phyloP scores from a whole-genome alignment of 2,113 vertebrate species.

The Accipiter cooperii region DNA sequence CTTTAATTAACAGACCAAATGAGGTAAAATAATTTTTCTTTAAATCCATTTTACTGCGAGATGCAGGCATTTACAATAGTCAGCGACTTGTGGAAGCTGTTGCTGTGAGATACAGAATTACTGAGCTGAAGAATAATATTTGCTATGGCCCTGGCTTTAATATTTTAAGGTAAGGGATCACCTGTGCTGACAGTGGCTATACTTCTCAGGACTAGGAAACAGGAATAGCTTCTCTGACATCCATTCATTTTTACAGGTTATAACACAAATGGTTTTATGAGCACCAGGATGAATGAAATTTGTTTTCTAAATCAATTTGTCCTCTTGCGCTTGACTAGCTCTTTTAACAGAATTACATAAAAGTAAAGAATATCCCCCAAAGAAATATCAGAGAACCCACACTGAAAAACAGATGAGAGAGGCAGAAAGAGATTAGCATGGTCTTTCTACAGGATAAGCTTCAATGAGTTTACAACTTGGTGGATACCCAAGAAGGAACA shows the following conservation, averaged over 20 bases:
- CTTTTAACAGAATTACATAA: neutral
- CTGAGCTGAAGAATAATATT: neutral
- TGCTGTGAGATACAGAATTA: constrained; percentile 29
- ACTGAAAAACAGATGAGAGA: neutral
- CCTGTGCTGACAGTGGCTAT: neutral
- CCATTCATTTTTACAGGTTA: neutral
- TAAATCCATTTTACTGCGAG: neutral
- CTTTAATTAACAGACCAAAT: constrained; percentile 10
- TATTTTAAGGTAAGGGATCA: constrained; percentile 23
- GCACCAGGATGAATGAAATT: constrained; percentile 6
- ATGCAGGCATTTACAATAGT: neutral
- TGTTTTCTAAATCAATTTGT: constrained; percentile 3
- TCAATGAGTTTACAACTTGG: neutral
- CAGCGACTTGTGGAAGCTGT: neutral
- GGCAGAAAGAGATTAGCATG: neutral
- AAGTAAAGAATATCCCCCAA: neutral
- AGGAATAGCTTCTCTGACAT: neutral
- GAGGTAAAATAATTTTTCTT: neutral
- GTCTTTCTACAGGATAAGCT: neutral
- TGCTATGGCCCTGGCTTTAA: neutral
- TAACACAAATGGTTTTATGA: constrained; percentile 12
- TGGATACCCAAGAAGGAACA: neutral
- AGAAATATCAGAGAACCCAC: neutral
- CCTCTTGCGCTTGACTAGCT: neutral
- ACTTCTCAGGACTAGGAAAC: neutral